Conservation (phyloP, 2,113 vertebrate genomes). For the Callopanchax toddi region DNA sequence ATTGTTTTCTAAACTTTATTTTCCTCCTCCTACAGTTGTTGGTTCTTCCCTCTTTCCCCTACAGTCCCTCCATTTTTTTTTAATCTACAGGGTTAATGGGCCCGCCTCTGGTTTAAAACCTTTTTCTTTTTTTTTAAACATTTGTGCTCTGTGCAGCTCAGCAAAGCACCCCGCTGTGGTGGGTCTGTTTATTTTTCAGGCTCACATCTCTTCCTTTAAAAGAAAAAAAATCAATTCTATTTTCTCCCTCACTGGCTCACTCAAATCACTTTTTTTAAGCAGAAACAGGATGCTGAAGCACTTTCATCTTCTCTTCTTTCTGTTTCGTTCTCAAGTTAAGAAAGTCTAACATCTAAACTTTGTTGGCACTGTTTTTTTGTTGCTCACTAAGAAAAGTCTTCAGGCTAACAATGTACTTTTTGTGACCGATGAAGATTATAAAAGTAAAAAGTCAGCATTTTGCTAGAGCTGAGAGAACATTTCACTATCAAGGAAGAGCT, state of each 20-base stretch:
- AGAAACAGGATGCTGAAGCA: constrained; percentile 31
- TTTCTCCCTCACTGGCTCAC: constrained; percentile 7
- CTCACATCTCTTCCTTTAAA: constrained; percentile 29
- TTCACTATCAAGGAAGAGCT: too few species aligned
- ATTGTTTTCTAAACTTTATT: not conserved
- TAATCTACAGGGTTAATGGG: constrained; percentile 14
- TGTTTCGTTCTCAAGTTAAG: constrained; percentile 35
- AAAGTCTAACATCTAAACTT: too few species aligned
- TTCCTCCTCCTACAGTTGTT: too few species aligned
- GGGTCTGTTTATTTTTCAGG: constrained; percentile 25
- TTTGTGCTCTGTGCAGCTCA: constrained; percentile 32
- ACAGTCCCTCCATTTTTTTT: constrained; percentile 26
- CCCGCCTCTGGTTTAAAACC: constrained; percentile 43
- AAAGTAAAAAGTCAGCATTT: too few species aligned
- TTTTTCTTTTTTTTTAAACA: constrained; percentile 42
- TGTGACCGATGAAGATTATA: too few species aligned
- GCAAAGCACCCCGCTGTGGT: constrained; percentile 49
- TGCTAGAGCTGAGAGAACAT: too few species aligned
- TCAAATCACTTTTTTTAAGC: constrained; percentile 31
- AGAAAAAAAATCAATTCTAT: constrained; percentile 12
- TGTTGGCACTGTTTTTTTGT: too few species aligned
- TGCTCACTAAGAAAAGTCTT: constrained; percentile 3
- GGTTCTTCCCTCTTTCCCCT: constrained; percentile 14
- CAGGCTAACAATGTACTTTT: constrained; percentile 7
- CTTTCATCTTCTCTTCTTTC: constrained; percentile 46